Percentiles rank a stretch among this genome's conserved stretches.
Evolutionary conservation across 2,113 vertebrate species (phyloP).

Genomic region (Candoia aspera): DNA sequence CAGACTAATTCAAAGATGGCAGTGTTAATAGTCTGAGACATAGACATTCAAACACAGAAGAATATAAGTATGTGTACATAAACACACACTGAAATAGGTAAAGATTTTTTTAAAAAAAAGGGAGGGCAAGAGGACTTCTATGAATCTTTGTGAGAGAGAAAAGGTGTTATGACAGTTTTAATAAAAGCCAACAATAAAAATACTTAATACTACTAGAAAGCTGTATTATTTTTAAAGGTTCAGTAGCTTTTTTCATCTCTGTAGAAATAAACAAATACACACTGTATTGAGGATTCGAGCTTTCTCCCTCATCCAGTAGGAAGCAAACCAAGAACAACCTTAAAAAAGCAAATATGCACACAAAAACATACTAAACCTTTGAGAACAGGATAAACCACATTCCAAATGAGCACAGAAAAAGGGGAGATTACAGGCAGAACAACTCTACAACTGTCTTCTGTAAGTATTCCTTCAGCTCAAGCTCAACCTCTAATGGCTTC

Average conservation of each 20-base stretch:
- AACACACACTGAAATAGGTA: neutral
- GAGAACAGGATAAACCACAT: neutral
- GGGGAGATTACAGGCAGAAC: neutral
- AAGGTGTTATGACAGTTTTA: neutral
- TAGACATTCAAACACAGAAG: neutral
- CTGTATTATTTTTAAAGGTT: neutral
- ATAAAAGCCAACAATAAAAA: neutral
- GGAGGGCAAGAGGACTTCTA: neutral
- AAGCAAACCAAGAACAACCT: neutral
- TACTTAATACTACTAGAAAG: neutral
- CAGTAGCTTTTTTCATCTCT: neutral
- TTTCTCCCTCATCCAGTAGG: neutral
- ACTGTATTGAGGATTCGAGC: neutral
- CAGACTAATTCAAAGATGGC: neutral
- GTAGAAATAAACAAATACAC: neutral
- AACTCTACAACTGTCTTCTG: neutral
- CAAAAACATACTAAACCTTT: neutral
- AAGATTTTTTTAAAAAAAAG: neutral
- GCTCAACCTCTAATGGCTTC: neutral
- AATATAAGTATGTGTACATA: neutral
- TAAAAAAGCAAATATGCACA: neutral
- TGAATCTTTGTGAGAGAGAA: neutral
- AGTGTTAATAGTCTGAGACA: neutral
- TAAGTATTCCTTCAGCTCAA: neutral
- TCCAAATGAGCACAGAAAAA: neutral